Percentiles rank a stretch among this genome's conserved stretches.
Evolutionary conservation across 2,888 invertebrate species (phyloP).

Genomic region (Eilema sororculum): DNA sequence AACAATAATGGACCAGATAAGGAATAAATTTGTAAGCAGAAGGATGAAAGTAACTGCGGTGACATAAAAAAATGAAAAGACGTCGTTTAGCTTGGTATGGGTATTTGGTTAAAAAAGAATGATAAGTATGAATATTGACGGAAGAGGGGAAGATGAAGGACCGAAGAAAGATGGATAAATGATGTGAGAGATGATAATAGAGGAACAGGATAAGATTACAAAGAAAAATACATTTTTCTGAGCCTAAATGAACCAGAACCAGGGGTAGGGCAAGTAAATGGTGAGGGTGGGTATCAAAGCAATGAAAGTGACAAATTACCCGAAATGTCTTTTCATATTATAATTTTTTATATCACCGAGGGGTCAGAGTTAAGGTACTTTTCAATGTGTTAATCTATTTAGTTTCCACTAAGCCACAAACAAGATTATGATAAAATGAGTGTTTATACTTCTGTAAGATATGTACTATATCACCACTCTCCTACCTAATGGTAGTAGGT

Average conservation of each 20-base stretch:
- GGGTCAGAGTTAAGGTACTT: too few species aligned
- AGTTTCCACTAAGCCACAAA: too few species aligned
- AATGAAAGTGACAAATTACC: background rate
- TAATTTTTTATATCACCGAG: too few species aligned
- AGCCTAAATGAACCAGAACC: background rate
- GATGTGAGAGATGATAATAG: background rate
- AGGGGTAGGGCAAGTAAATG: background rate
- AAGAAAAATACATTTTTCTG: background rate
- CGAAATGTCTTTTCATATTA: background rate
- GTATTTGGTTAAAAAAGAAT: background rate
- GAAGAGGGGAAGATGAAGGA: background rate
- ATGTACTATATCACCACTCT: too few species aligned
- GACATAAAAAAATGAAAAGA: conserved; percentile 1
- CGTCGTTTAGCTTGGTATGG: background rate
- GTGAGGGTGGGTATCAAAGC: background rate
- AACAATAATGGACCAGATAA: background rate
- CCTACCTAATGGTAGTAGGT: too few species aligned
- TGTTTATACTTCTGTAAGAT: too few species aligned
- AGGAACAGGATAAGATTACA: background rate
- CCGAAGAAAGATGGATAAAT: background rate
- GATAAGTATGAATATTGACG: background rate
- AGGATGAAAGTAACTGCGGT: background rate
- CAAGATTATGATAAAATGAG: too few species aligned
- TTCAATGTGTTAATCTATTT: too few species aligned
- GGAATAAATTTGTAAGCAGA: background rate